Evolutionary conservation across 2,113 vertebrate genomes (phyloP).

Genomic region (Calidris pygmaea): DNA sequence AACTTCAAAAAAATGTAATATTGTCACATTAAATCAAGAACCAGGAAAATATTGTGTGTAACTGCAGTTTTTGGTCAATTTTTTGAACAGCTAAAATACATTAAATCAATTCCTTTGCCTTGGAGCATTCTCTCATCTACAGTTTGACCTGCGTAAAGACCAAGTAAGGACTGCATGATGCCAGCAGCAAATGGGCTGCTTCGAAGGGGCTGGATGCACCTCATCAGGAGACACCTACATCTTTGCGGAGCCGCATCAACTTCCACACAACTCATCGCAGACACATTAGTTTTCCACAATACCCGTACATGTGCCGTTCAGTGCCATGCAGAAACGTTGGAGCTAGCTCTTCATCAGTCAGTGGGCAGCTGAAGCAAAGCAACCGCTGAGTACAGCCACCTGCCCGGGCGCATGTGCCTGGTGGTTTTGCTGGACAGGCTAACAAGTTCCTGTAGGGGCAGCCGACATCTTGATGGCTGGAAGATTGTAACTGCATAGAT

Average conservation of each 20-base stretch:
- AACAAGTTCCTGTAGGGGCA: background rate
- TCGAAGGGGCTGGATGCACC: background rate
- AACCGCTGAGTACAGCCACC: background rate
- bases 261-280: background rate
- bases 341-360: background rate
- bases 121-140: background rate
- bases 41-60: background rate
- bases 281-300: background rate
- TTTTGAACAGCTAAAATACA: background rate
- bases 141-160: background rate
- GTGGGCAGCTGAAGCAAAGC: background rate
- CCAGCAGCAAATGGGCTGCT: background rate
- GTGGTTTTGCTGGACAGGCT: background rate
- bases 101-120: background rate
- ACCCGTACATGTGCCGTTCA: background rate
- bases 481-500: conserved; percentile 6
- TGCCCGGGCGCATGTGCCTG: fast-evolving
- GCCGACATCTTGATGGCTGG: background rate
- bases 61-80: background rate
- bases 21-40: background rate
- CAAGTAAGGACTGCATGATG: background rate
- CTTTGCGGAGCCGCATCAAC: background rate
- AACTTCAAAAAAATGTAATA: background rate
- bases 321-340: background rate
- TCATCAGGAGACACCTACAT: background rate